Percentiles rank a stretch among this genome's conserved stretches.
Conservation (phyloP, 1,140 invertebrate species). For the Chironomus striatipennis region DNA sequence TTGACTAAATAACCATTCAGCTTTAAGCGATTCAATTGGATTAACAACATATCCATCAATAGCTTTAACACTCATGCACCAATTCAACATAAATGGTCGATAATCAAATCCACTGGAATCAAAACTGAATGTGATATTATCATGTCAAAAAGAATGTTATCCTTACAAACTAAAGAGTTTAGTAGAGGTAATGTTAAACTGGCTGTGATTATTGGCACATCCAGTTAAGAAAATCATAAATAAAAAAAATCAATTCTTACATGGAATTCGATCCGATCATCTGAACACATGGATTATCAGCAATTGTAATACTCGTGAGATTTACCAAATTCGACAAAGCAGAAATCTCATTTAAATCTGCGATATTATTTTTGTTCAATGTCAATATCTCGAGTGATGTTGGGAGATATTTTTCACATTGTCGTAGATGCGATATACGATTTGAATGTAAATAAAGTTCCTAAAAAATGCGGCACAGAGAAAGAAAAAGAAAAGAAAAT, state of each 20-base stretch:
- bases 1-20: conserved; percentile 92
- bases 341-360: conserved; percentile 79
- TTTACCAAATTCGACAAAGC: conserved; percentile 65
- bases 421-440: conserved; percentile 67
- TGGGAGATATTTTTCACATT: conserved; percentile 76
- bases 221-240: conserved; percentile 30
- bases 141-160: conserved; percentile 15
- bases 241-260: conserved; percentile 57
- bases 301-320: conserved; percentile 71
- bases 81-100: conserved; percentile 85
- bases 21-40: conserved; percentile 85
- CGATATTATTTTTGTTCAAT: conserved; percentile 74
- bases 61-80: conserved; percentile 78
- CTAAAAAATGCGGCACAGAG: conserved; percentile 45
- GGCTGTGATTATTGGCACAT: neutral
- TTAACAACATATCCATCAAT: conserved; percentile 83
- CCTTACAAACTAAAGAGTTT: neutral
- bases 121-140: conserved; percentile 23
- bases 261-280: conserved; percentile 45
- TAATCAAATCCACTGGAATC: conserved; percentile 65
- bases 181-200: too few species aligned
- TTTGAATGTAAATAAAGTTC: conserved; percentile 80
- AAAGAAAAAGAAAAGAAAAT: too few species aligned
- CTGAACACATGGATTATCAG: conserved; percentile 77
- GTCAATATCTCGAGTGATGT: conserved; percentile 63